These are phyloP conservation scores for Trachops cirrhosus DNA, from an alignment of 2,797 vertebrate species.

Conservation along the genomic window DNA sequence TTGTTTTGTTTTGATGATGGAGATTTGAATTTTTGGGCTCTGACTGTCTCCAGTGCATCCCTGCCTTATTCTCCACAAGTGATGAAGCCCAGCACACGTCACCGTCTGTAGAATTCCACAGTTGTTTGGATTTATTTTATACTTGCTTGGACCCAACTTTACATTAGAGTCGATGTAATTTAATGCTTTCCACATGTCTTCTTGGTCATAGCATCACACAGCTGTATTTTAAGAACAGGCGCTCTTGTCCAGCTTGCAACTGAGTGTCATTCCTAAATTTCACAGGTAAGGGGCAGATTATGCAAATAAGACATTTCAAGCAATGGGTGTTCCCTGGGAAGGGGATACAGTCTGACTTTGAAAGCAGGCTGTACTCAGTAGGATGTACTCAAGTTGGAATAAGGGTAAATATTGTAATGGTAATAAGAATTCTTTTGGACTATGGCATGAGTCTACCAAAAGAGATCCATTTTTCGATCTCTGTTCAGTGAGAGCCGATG, in stretches of 20 bases:
- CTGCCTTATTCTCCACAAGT: neutral
- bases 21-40: neutral
- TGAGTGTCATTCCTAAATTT: neutral
- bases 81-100: slow-evolving; percentile 38
- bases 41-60: neutral
- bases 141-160: slow-evolving; percentile 48
- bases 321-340: neutral
- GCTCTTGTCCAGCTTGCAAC: neutral
- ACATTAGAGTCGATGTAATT: slow-evolving; percentile 28
- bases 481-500: neutral
- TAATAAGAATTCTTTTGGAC: neutral
- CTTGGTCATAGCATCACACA: neutral
- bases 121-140: slow-evolving; percentile 52
- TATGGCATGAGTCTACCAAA: neutral
- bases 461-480: neutral
- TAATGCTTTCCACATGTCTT: slow-evolving; percentile 64
- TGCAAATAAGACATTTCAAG: neutral
- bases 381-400: neutral
- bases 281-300: neutral
- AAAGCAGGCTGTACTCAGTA: neutral
- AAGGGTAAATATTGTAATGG: neutral
- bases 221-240: slow-evolving; percentile 10
- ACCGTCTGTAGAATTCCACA: neutral
- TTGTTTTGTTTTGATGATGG: slow-evolving; percentile 17
- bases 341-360: neutral